phyloP scores from a whole-genome alignment of 2,113 vertebrate species.

The Harpagus bidentatus region DNA sequence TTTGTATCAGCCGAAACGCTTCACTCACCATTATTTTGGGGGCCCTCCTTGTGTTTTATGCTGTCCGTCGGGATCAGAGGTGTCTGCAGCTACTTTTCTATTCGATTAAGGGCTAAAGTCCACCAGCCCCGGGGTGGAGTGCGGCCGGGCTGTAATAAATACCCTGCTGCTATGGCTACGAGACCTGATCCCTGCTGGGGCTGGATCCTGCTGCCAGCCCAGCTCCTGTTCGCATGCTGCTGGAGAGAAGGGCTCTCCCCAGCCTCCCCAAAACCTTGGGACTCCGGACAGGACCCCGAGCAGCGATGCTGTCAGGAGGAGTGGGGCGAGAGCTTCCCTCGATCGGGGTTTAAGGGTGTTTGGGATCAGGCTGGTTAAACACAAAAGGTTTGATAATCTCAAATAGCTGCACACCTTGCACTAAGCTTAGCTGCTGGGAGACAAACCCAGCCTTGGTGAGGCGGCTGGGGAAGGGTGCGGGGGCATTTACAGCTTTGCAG shows the following conservation, averaged over 20 bases:
- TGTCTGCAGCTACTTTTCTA: neutral
- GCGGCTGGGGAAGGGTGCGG: neutral
- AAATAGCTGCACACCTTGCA: neutral
- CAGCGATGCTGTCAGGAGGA: neutral
- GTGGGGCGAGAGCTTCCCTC: neutral
- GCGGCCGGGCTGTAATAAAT: conserved; percentile 41
- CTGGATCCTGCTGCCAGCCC: conserved; percentile 20
- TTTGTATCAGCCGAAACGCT: rapidly evolving
- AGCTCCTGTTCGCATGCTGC: rapidly evolving
- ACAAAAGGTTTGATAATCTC: neutral
- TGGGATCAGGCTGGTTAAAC: neutral
- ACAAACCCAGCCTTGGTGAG: neutral
- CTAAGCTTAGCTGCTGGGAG: neutral
- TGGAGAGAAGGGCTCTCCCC: neutral
- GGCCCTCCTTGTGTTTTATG: rapidly evolving
- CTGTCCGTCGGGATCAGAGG: neutral
- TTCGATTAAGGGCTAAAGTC: conserved; percentile 59
- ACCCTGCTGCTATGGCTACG: conserved; percentile 66
- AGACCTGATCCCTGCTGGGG: neutral
- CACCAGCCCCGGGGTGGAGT: conserved; percentile 7
- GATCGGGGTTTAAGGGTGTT: neutral
- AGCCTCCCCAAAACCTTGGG: neutral
- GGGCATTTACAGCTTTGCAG: neutral
- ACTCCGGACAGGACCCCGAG: rapidly evolving
- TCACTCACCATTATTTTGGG: conserved; percentile 53